Percentiles rank a stretch among this genome's conserved stretches.
phyloP scores from a whole-genome alignment of 1,140 invertebrate species.

The Hestina assimilis region DNA sequence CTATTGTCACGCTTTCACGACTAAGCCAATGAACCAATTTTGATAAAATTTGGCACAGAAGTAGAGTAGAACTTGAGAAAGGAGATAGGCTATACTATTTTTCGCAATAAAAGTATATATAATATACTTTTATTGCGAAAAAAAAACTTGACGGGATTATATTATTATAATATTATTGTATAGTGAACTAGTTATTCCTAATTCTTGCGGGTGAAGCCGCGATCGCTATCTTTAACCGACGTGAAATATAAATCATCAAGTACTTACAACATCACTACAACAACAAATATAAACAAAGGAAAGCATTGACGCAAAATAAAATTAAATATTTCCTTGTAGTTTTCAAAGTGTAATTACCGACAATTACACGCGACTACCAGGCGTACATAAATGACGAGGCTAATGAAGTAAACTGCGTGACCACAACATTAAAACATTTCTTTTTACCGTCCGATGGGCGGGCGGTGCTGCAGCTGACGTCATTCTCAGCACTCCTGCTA shows the following conservation, averaged over 20 bases:
- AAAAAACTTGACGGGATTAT: background rate
- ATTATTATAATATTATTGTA: background rate
- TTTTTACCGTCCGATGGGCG: slow-evolving; percentile 37
- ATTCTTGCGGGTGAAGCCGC: background rate
- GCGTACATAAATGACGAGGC: slow-evolving; percentile 56
- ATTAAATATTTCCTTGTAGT: background rate
- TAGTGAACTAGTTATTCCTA: background rate
- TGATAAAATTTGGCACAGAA: too few species aligned
- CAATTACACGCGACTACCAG: slow-evolving; percentile 36
- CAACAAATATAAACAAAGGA: background rate
- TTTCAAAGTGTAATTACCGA: slow-evolving; percentile 16
- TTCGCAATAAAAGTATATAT: too few species aligned
- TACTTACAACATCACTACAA: background rate
- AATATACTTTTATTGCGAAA: too few species aligned
- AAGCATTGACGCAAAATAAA: background rate
- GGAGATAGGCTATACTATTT: too few species aligned
- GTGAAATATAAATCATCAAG: background rate
- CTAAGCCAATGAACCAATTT: too few species aligned
- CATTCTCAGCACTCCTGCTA: slow-evolving; percentile 37
- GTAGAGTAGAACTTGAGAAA: too few species aligned
- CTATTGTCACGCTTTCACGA: too few species aligned
- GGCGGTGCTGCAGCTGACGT: slow-evolving; percentile 36
- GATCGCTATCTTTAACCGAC: background rate
- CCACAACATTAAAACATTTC: slow-evolving; percentile 64
- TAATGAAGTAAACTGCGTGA: slow-evolving; percentile 61